phyloP scores from a whole-genome alignment of 2,113 vertebrate species.

The Rhabdornis inornatus region DNA sequence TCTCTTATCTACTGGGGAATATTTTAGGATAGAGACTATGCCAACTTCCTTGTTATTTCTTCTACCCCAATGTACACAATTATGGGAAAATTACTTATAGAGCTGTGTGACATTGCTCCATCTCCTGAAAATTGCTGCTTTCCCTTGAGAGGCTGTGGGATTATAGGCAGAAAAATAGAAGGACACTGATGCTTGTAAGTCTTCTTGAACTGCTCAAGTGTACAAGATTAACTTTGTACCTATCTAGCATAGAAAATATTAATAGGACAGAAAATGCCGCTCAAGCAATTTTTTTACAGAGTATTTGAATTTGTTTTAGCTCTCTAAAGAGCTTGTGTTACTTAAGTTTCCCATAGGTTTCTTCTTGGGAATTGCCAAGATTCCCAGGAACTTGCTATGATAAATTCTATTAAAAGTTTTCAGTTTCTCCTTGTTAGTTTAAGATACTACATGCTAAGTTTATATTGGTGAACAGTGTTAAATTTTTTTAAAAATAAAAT shows the following conservation, averaged over 20 bases:
- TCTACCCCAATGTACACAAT: not conserved
- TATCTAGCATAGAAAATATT: not conserved
- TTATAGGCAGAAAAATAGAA: not conserved
- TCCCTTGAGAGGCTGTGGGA: not conserved
- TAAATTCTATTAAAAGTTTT: constrained; percentile 54
- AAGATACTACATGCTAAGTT: not conserved
- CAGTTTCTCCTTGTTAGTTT: constrained; percentile 49
- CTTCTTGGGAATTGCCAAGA: constrained; percentile 46
- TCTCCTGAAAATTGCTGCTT: not conserved
- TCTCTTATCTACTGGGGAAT: not conserved
- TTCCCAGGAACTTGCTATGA: not conserved
- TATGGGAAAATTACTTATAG: not conserved
- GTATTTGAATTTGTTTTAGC: not conserved
- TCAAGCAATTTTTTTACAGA: not conserved
- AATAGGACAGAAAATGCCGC: not conserved
- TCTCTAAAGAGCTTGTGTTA: constrained; percentile 44
- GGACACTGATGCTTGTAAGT: not conserved
- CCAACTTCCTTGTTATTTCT: not conserved
- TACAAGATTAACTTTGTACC: not conserved
- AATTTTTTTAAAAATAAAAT: not conserved
- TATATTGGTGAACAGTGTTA: not conserved
- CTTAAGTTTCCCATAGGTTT: constrained; percentile 24
- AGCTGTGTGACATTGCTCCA: not conserved
- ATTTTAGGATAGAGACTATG: not conserved
- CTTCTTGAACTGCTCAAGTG: not conserved